These are phyloP conservation scores for Piaya cayana DNA, from an alignment of 2,113 vertebrate genomes.

Conservation along the genomic window DNA sequence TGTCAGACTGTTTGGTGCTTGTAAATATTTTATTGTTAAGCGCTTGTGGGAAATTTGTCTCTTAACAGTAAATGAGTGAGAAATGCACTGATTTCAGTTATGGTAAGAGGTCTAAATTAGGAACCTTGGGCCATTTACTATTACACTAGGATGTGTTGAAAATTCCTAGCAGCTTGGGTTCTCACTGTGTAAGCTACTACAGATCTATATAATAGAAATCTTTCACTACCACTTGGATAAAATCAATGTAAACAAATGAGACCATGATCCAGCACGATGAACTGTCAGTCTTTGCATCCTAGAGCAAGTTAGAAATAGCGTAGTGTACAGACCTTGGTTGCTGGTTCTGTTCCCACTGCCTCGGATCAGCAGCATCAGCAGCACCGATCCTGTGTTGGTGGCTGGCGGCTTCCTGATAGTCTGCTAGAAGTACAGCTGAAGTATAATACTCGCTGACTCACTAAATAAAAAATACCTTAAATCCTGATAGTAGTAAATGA, in stretches of 20 bases:
- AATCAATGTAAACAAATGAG: neutral
- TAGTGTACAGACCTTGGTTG: neutral
- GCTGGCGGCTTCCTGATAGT: neutral
- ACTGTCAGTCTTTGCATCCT: neutral
- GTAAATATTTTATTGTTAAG: neutral
- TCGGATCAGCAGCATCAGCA: neutral
- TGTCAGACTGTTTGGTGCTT: neutral
- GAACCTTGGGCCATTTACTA: neutral
- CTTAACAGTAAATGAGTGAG: neutral
- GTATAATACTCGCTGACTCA: neutral
- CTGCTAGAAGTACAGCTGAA: neutral
- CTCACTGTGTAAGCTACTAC: neutral
- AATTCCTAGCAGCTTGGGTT: rapidly evolving
- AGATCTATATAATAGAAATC: neutral
- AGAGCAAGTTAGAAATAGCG: neutral
- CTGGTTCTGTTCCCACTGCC: neutral
- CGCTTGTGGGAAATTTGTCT: neutral
- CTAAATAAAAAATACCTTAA: neutral
- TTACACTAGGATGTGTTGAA: neutral
- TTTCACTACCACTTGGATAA: neutral
- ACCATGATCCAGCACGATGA: neutral
- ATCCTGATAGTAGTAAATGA: neutral
- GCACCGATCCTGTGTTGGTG: neutral
- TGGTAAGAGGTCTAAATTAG: neutral
- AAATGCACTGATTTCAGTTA: neutral